Percentiles rank a stretch among this genome's conserved stretches.
These are phyloP conservation scores for Lethrus apterus DNA, from an alignment of 1,140 invertebrate genomes.

Conservation along the genomic window DNA sequence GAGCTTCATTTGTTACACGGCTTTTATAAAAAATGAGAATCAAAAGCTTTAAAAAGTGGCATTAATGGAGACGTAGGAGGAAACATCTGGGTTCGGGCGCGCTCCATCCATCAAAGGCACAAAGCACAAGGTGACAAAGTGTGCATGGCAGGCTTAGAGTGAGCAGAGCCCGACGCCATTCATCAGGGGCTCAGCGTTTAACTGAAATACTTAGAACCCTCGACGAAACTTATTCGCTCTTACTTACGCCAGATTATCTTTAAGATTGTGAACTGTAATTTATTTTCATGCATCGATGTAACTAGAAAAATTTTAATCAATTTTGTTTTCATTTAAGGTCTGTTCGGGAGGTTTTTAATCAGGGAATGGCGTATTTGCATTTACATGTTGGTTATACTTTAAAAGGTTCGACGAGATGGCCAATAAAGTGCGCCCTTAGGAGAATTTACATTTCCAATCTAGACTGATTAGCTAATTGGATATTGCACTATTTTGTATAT, in stretches of 20 bases:
- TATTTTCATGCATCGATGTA: constrained; percentile 6
- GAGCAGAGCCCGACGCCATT: constrained; percentile 29
- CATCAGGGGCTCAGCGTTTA: constrained; percentile 33
- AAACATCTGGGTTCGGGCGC: constrained; percentile 31
- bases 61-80: constrained; percentile 34
- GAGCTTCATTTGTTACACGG: constrained; percentile 2
- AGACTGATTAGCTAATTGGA: too few species aligned
- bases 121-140: constrained; percentile 35
- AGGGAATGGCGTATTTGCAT: too few species aligned
- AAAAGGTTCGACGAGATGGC: too few species aligned
- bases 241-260: constrained; percentile 2
- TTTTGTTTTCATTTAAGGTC: too few species aligned
- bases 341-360: too few species aligned
- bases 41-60: constrained; percentile 24
- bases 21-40: constrained; percentile 15
- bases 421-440: too few species aligned
- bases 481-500: too few species aligned
- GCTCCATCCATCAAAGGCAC: constrained; percentile 34
- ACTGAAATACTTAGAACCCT: constrained; percentile 15
- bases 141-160: constrained; percentile 31
- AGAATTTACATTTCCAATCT: too few species aligned
- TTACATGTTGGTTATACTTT: too few species aligned
- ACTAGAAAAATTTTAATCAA: too few species aligned
- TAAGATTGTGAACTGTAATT: constrained; percentile 11
- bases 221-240: background rate